phyloP scores from a whole-genome alignment of 2,113 vertebrate species.

The Nyctibius bracteatus region DNA sequence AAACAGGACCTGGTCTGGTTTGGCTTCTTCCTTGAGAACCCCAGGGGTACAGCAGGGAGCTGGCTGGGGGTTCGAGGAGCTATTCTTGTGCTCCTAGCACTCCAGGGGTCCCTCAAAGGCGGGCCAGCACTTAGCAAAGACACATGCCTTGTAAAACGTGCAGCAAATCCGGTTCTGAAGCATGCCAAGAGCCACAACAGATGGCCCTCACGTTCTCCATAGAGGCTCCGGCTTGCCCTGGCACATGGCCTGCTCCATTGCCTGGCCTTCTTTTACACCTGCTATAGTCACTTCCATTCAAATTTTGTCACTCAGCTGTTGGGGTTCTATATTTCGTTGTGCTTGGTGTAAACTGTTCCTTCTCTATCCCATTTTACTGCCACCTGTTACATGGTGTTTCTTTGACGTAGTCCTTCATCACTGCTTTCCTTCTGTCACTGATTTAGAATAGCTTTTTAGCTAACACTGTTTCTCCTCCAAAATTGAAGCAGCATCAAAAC shows the following conservation, averaged over 20 bases:
- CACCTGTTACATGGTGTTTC: not conserved
- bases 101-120: not conserved
- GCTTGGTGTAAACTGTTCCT: not conserved
- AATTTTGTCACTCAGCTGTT: not conserved
- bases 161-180: not conserved
- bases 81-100: not conserved
- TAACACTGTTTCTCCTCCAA: not conserved
- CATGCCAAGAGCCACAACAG: not conserved
- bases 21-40: not conserved
- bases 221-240: not conserved
- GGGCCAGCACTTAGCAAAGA: not conserved
- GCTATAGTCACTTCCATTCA: not conserved
- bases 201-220: fast-evolving
- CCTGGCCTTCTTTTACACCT: not conserved
- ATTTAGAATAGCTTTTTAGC: not conserved
- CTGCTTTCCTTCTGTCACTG: not conserved
- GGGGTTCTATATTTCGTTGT: not conserved
- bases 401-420: not conserved
- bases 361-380: not conserved
- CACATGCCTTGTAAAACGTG: fast-evolving
- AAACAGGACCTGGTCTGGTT: not conserved
- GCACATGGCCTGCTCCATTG: not conserved
- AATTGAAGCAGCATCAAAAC: not conserved
- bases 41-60: no score
- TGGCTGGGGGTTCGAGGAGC: not conserved